phyloP scores from a whole-genome alignment of 2,888 invertebrate species.

The Mechanitis messenoides region DNA sequence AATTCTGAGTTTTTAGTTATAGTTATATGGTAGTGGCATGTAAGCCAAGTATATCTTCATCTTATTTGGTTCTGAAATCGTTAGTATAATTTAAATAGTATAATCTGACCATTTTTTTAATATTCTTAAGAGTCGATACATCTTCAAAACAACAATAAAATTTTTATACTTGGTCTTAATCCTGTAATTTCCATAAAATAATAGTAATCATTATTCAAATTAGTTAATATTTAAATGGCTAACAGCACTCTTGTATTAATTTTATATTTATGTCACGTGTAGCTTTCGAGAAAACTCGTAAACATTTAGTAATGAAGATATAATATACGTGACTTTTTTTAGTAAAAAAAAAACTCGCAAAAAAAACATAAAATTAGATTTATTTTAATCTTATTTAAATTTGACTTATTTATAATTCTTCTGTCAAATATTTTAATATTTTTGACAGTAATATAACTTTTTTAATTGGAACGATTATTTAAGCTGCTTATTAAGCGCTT shows the following conservation, averaged over 20 bases:
- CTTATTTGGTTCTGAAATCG: constrained; percentile 20
- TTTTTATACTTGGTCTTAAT: constrained; percentile 18
- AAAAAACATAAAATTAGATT: constrained; percentile 29
- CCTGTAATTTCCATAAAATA: constrained; percentile 23
- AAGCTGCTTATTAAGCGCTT: no score
- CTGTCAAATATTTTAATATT: no score
- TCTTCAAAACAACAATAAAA: constrained; percentile 18
- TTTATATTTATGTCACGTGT: constrained; percentile 19
- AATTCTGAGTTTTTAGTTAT: constrained; percentile 11
- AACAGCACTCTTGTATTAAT: constrained; percentile 19
- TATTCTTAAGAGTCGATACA: constrained; percentile 1
- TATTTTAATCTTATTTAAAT: constrained; percentile 15
- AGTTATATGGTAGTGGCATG: constrained; percentile 8
- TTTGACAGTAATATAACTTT: no score
- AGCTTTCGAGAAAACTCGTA: constrained; percentile 20
- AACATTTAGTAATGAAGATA: constrained; percentile 21
- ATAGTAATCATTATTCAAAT: constrained; percentile 23
- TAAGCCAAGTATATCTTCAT: constrained; percentile 15
- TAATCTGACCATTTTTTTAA: constrained; percentile 1
- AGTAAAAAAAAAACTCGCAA: constrained; percentile 7
- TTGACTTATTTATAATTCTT: constrained; percentile 1
- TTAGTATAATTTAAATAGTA: constrained; percentile 15
- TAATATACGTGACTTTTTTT: constrained; percentile 13
- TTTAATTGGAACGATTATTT: no score
- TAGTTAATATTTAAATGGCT: constrained; percentile 19